Percentiles rank a stretch among this genome's conserved stretches.
Conservation (phyloP, 2,113 vertebrate species). For the Cricetomys ansorgei region DNA sequence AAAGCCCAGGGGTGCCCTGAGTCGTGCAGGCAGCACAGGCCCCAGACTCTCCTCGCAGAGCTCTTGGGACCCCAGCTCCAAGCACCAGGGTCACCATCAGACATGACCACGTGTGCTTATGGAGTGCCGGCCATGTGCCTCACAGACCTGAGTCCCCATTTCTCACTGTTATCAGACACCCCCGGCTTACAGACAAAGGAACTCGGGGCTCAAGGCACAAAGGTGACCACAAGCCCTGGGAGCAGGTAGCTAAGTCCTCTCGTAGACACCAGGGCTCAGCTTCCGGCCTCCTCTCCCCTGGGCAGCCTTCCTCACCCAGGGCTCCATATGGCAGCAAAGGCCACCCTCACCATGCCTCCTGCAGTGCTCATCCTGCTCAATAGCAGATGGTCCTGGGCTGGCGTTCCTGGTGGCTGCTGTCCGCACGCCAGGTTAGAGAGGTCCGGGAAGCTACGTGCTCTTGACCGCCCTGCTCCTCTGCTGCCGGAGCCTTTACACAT, state of each 20-base stretch:
- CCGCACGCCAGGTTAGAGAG: not conserved
- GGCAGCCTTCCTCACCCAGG: not conserved
- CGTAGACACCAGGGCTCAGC: not conserved
- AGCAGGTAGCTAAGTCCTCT: not conserved
- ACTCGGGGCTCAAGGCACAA: not conserved
- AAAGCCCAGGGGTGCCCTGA: fast-evolving
- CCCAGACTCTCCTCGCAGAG: not conserved
- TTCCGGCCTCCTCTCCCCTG: not conserved
- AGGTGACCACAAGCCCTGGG: fast-evolving
- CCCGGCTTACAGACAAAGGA: not conserved
- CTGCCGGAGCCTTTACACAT: fast-evolving
- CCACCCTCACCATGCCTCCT: not conserved
- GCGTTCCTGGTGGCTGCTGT: not conserved
- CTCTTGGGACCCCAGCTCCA: not conserved
- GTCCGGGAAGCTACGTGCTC: fast-evolving
- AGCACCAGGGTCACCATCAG: not conserved
- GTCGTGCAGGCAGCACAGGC: not conserved
- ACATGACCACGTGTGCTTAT: fast-evolving
- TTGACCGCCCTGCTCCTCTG: not conserved
- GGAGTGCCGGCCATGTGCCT: fast-evolving
- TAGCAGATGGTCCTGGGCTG: not conserved
- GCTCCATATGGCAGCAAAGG: not conserved
- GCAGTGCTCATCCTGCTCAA: not conserved
- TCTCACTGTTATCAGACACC: not conserved
- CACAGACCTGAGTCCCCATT: not conserved